Evolutionary conservation across 2,113 vertebrate genomes (phyloP), one percentile per base, ranked within the genome.

Genomic region (Caranx melampygus): DNA sequence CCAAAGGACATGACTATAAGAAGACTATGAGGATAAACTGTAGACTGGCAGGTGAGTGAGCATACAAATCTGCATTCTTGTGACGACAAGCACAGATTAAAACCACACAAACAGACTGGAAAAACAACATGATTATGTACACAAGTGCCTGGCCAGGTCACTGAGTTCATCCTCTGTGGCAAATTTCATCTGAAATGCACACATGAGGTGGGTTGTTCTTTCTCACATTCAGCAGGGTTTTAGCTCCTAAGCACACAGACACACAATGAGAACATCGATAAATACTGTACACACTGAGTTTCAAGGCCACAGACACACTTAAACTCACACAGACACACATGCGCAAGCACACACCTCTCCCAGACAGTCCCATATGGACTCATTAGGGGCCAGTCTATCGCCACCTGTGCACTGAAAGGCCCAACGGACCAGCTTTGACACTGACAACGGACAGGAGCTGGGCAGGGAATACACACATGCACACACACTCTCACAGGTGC

Each of bases 331-430:
- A 72, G 1, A 42, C 14, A 61, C 15, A 63, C 67, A 79, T 60
- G 21, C 76, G 68, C 60, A 63, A 47, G 60, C 66, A 84, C 82
- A 87, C 84, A 72, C 75, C 59, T 67, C 78, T 89, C 83, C 87
- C 89, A 92, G 91, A 92, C 92, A 73, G 89, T 93, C 91, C 92
- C 93, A 93, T 92, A 91, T 92, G 92, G 93, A 88, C 91, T 94
- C 93, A 94, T 94, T 94, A 94, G 90, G 88, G 92, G 91, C 92
- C 83, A 85, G 93, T 93, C 92, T 92, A 92, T 89, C 81, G 82
- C 92, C 91, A 93, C 93, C 92, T 93, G 92, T 93, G 90, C 92
- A 86, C 84, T 67, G 79, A 87, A 90, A 88, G 79, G 74, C 92
- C 91, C 93, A 91, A 79, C 37, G 81, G 90, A 90, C 79, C 61